phyloP scores from a whole-genome alignment of 2,113 vertebrate genomes.

The Balaenoptera acutorostrata region DNA sequence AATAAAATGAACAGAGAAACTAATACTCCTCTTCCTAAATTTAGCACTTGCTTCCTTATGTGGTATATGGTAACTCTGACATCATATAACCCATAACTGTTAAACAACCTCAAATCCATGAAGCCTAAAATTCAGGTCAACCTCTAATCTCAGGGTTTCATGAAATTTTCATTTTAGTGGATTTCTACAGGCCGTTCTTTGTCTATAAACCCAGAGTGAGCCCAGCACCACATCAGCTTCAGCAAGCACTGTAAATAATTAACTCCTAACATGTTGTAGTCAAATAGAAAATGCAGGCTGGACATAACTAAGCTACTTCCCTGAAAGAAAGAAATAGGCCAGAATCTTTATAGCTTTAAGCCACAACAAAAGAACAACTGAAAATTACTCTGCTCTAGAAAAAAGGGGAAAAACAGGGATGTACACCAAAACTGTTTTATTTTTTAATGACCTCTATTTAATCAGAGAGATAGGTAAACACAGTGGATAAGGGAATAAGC shows the following conservation, averaged over 20 bases:
- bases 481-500: not conserved
- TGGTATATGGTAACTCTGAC: not conserved
- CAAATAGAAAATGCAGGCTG: not conserved
- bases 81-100: not conserved
- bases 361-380: not conserved
- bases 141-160: not conserved
- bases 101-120: not conserved
- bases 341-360: not conserved
- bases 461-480: not conserved
- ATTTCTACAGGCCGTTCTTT: not conserved
- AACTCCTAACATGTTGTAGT: not conserved
- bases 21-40: not conserved
- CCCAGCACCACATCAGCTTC: not conserved
- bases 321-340: not conserved
- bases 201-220: not conserved
- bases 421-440: not conserved
- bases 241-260: slow-evolving; percentile 23
- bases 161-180: not conserved
- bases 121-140: not conserved
- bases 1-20: not conserved
- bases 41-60: not conserved
- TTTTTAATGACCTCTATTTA: not conserved
- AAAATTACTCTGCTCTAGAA: not conserved
- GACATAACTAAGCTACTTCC: not conserved
- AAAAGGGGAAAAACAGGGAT: not conserved